phyloP scores from a whole-genome alignment of 2,888 invertebrate species.

The Rotaria sp. region DNA sequence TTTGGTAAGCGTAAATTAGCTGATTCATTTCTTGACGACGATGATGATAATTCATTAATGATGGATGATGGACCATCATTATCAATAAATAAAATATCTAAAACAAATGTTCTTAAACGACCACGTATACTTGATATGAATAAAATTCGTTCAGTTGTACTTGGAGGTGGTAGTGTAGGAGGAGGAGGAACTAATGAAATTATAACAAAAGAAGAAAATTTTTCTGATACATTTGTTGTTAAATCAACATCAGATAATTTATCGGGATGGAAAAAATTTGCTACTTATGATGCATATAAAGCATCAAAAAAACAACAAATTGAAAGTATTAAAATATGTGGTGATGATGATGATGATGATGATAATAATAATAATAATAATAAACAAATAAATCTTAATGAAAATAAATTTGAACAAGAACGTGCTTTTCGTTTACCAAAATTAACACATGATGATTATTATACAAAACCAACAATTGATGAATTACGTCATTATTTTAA shows the following conservation, averaged over 20 bases:
- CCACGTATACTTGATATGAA: conserved; percentile 26
- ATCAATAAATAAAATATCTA: not conserved
- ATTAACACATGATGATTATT: conserved; percentile 31
- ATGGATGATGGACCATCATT: not conserved
- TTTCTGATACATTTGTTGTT: not conserved
- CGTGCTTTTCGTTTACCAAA: not conserved
- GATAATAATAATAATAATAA: not conserved
- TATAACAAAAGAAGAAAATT: not conserved
- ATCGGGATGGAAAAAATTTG: conserved; percentile 12
- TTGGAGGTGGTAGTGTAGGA: not conserved
- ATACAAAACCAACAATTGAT: conserved; percentile 31
- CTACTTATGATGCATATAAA: conserved; percentile 16
- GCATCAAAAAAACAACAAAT: not conserved
- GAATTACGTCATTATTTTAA: conserved; percentile 29
- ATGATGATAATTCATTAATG: not conserved
- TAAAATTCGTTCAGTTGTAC: conserved; percentile 3
- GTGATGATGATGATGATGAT: too few relatives aligned
- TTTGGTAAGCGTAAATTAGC: conserved; percentile 16
- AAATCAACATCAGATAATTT: not conserved
- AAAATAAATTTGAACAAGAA: not conserved
- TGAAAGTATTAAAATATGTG: not conserved
- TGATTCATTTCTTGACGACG: conserved; percentile 8
- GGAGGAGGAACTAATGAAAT: not conserved
- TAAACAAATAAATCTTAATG: not conserved
- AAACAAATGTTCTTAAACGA: not conserved